These are phyloP conservation scores for Hirudinaria manillensis DNA, from an alignment of 2,888 invertebrate genomes.

Conservation along the genomic window DNA sequence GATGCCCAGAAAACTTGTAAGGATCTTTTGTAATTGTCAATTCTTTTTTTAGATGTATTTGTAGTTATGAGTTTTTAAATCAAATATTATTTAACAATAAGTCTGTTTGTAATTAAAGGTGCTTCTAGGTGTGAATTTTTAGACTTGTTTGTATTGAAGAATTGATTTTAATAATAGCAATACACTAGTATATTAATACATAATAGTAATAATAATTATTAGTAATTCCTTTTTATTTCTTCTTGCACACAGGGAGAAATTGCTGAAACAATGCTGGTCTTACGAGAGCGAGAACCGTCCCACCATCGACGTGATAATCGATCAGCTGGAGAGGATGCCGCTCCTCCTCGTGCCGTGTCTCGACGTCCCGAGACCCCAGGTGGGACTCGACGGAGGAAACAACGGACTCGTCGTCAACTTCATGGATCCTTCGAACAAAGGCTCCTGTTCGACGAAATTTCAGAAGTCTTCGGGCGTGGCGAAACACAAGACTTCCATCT, in stretches of 20 bases:
- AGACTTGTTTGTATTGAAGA: too few species aligned
- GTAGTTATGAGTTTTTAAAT: neutral
- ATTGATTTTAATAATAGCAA: too few species aligned
- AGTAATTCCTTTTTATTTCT: neutral
- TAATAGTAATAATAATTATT: too few species aligned
- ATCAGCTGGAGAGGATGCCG: slow-evolving; percentile 71
- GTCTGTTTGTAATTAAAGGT: neutral
- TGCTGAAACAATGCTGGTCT: slow-evolving; percentile 73
- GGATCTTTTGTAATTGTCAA: neutral
- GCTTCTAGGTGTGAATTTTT: too few species aligned
- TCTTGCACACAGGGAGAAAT: slow-evolving; percentile 24
- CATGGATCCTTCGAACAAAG: neutral
- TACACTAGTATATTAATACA: too few species aligned
- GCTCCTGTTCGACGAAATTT: neutral
- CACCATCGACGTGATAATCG: slow-evolving; percentile 71
- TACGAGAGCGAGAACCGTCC: slow-evolving; percentile 67
- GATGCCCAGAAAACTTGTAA: slow-evolving; percentile 55
- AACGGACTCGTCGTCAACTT: slow-evolving; percentile 3
- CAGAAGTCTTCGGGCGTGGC: neutral
- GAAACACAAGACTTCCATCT: neutral
- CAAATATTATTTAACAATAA: too few species aligned
- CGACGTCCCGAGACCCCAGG: slow-evolving; percentile 67
- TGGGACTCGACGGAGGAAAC: slow-evolving; percentile 61
- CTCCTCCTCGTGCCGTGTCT: slow-evolving; percentile 71
- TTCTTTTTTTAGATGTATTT: neutral